A percentile compares a stretch with the other conserved stretches of the same genome.
Evolutionary conservation across 1,140 invertebrate genomes (phyloP).

Genomic region (Pachypeltis micranthus): DNA sequence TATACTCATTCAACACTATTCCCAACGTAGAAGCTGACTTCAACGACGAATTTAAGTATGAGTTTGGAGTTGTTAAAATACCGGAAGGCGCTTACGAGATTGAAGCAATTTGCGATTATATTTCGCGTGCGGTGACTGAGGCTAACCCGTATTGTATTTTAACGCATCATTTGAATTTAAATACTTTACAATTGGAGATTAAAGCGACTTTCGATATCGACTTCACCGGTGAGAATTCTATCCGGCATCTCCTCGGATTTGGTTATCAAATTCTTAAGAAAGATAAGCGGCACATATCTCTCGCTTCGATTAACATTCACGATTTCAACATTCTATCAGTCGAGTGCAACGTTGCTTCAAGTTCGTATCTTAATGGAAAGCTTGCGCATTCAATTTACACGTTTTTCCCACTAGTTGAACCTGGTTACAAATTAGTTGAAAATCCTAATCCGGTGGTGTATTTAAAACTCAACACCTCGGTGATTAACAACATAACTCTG

Average conservation of each 20-base stretch:
- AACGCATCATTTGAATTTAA: background rate
- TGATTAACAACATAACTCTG: constrained; percentile 22
- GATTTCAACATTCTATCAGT: constrained; percentile 16
- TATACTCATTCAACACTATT: background rate
- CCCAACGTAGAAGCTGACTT: background rate
- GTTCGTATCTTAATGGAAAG: constrained; percentile 29
- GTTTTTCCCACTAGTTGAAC: constrained; percentile 28
- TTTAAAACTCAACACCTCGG: constrained; percentile 20
- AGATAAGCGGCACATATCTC: background rate
- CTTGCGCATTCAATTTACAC: constrained; percentile 29
- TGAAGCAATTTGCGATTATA: background rate
- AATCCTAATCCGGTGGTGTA: constrained; percentile 23
- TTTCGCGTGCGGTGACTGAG: background rate
- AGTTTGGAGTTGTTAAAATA: background rate
- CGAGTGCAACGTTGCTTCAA: constrained; percentile 19
- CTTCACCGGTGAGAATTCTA: background rate
- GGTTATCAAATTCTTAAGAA: background rate
- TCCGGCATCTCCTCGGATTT: background rate
- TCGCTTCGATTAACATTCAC: constrained; percentile 10
- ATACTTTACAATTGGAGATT: constrained; percentile 6
- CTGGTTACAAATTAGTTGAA: constrained; percentile 30
- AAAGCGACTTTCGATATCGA: no score
- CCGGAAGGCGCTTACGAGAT: background rate
- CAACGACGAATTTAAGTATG: background rate
- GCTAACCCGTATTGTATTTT: background rate